Base-by-base conservation (phyloP, 2,797 vertebrate species). In the Thalassophryne amazonica region DNA sequence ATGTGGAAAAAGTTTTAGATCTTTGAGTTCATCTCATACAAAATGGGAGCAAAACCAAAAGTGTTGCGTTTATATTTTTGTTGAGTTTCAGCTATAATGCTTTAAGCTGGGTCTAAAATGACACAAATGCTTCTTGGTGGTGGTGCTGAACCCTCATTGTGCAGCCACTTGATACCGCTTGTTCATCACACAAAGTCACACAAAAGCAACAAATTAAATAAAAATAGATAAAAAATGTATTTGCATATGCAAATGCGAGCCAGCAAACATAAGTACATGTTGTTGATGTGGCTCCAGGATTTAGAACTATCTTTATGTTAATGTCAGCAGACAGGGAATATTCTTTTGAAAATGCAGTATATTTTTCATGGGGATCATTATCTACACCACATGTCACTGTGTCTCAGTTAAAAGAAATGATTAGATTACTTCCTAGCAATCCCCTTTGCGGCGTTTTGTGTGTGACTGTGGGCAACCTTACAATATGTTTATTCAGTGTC, bases 281-380 rank as follows among this genome's bases (percentile, higher is more conserved):
- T 80, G 84, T 74, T 83, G 86, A 85, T 84, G 80, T 86, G 74
- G 83, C 86, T 85, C 60, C 69, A 55, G 86, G 86, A 86, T 68
- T 75, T 68, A 76, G 67, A 81, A 88, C 80, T 86, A 84, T 87
- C 81, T 87, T 85, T 84, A 85, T 87, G 84, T 85, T 83, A 78
- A 82, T 88, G 84, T 87, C 84, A 88, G 59, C 51, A 84, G 80
- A 83, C 70, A 78, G 73, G 65, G 51, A 65, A 76, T 84, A 62
- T 83, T 79, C 74, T 80, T 84, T 87, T 78, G 68, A 81, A 83
- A 83, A 86, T 75, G 73, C 69, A 85, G 69, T 76, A 54, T 55
- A 73, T 86, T 81, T 84, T 88, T 75, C 81, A 86, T 73, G 82
- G 82, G 84, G 82, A 85, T 87, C 84, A 83, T 78, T 85, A 86